Evolutionary conservation across 92 coral and sea anemone genomes (phyloP).

Genomic region (Virgularia gustaviana): DNA sequence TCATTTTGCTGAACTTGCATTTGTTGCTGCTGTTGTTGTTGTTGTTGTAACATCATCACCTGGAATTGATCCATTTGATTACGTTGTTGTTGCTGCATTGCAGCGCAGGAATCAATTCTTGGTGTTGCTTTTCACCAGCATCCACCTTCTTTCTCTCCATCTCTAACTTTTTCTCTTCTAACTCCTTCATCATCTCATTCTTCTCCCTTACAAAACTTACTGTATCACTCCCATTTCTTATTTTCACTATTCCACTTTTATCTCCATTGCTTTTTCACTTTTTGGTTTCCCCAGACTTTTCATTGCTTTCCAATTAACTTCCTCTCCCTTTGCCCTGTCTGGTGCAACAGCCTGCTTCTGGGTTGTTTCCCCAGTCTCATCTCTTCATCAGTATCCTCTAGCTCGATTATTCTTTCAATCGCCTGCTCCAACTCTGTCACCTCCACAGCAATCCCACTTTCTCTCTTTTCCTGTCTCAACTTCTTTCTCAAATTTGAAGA

Average conservation of each 20-base stretch:
- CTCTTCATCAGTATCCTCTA: background rate
- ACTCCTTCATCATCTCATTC: background rate
- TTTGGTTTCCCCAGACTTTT: background rate
- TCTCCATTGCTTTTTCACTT: background rate
- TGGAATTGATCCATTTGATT: slow-evolving; percentile 38
- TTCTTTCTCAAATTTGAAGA: background rate
- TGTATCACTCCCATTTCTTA: slow-evolving; percentile 1
- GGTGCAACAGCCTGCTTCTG: background rate
- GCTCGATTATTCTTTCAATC: background rate
- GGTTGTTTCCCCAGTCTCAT: background rate
- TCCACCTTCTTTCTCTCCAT: background rate
- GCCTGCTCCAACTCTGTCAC: background rate
- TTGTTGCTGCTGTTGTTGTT: slow-evolving; percentile 3
- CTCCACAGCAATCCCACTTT: background rate
- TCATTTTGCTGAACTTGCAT: background rate
- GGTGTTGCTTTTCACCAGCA: background rate
- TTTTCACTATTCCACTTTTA: background rate
- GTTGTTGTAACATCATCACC: slow-evolving; percentile 7
- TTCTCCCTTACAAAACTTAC: background rate
- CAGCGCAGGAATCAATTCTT: background rate
- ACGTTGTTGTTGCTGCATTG: too few species aligned
- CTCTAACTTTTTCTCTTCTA: background rate
- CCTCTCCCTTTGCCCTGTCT: background rate
- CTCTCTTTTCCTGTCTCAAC: background rate
- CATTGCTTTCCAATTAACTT: too few species aligned